Evolutionary conservation across 2,888 invertebrate species (phyloP).

Genomic region (Dione vanillae): DNA sequence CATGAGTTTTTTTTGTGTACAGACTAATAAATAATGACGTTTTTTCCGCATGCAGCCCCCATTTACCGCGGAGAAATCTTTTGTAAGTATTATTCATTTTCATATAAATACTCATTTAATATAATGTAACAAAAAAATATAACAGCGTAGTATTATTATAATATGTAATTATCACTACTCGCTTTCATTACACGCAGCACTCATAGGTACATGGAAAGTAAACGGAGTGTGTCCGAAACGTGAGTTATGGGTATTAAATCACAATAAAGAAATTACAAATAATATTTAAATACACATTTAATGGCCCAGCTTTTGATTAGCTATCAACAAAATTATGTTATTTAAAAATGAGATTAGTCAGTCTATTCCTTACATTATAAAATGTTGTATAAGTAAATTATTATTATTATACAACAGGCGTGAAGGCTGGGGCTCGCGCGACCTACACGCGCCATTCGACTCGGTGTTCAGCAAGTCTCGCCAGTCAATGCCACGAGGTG

Average conservation of each 20-base stretch:
- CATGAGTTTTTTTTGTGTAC: constrained; percentile 46
- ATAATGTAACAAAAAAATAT: background rate
- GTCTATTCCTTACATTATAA: background rate
- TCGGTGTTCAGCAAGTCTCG: constrained; percentile 87
- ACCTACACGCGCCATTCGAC: constrained; percentile 89
- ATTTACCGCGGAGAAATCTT: constrained; percentile 80
- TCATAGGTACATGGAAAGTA: constrained; percentile 78
- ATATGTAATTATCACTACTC: background rate
- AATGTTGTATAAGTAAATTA: no score
- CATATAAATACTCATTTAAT: background rate
- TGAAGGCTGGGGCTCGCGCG: constrained; percentile 86
- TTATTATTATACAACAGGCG: no score
- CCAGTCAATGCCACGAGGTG: constrained; percentile 88
- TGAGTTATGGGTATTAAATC: constrained; percentile 57
- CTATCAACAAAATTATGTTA: background rate
- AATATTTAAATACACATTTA: background rate
- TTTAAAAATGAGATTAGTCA: background rate
- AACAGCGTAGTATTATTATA: background rate
- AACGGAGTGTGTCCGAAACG: constrained; percentile 80
- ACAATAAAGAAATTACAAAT: background rate
- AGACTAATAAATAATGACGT: constrained; percentile 52
- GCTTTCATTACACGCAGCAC: constrained; percentile 72
- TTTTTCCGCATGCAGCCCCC: constrained; percentile 82
- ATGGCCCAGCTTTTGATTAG: no score
- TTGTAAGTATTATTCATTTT: constrained; percentile 71